Evolutionary conservation across 2,113 vertebrate species (phyloP).

Genomic region (Cyanistes caeruleus): DNA sequence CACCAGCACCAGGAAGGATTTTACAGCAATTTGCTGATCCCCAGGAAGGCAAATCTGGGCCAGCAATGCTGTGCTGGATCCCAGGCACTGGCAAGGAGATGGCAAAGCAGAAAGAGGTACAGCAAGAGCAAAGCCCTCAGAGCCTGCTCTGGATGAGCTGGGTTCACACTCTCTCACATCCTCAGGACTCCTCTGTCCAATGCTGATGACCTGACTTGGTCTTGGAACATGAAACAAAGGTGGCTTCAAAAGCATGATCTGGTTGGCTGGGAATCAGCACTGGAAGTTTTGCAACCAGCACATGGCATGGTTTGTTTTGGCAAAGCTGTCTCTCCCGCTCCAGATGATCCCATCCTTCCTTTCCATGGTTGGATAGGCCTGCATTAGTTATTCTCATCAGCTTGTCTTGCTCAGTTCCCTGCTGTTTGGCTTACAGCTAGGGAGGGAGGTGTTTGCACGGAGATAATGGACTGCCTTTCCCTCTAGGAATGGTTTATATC

Average conservation of each 20-base stretch:
- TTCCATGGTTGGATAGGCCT: not conserved
- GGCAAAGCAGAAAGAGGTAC: not conserved
- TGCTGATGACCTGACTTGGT: not conserved
- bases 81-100: not conserved
- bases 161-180: not conserved
- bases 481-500: constrained; percentile 56
- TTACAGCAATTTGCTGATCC: not conserved
- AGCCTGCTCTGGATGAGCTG: not conserved
- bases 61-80: not conserved
- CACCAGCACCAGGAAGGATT: not conserved
- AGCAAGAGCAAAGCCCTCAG: not conserved
- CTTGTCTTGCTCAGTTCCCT: constrained; percentile 10
- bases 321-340: not conserved
- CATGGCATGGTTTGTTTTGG: not conserved
- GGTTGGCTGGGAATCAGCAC: not conserved
- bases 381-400: constrained; percentile 35
- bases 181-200: not conserved
- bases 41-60: not conserved
- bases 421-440: constrained; percentile 43
- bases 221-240: not conserved
- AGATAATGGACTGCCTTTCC: constrained; percentile 62
- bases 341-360: constrained; percentile 23
- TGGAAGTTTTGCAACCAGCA: not conserved
- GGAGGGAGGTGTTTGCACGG: constrained; percentile 40
- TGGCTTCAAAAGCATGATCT: not conserved